Evolutionary conservation across 2,888 invertebrate species (phyloP).

Genomic region (Theretra japonica): DNA sequence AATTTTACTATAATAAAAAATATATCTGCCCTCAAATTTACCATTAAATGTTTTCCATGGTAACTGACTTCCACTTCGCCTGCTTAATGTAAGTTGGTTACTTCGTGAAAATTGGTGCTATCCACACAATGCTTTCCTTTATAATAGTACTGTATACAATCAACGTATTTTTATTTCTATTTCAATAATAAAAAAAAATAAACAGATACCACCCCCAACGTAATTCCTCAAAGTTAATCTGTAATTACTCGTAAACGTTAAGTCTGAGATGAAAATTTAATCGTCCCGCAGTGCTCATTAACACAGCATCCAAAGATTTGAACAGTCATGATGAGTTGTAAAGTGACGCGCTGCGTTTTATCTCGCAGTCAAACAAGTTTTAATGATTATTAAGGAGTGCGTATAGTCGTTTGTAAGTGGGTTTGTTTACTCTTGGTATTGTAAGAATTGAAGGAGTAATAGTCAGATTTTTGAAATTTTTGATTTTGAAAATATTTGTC

Average conservation of each 20-base stretch:
- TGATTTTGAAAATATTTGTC: too few relatives aligned
- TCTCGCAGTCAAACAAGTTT: conserved; percentile 66
- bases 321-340: conserved; percentile 65
- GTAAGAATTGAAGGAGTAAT: not conserved
- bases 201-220: conserved; percentile 31
- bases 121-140: too few relatives aligned
- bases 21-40: too few relatives aligned
- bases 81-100: too few relatives aligned
- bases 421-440: not conserved
- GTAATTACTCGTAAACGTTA: conserved; percentile 56
- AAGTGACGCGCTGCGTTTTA: conserved; percentile 61
- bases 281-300: conserved; percentile 54
- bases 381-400: conserved; percentile 53
- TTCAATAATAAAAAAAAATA: conserved; percentile 1
- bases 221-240: conserved; percentile 48
- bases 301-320: conserved; percentile 55
- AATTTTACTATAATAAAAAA: too few relatives aligned
- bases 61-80: too few relatives aligned
- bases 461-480: not conserved
- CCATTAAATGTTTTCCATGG: too few relatives aligned
- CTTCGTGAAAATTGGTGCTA: too few relatives aligned
- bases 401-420: conserved; percentile 2
- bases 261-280: conserved; percentile 58
- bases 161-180: too few relatives aligned
- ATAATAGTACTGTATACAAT: too few relatives aligned